These are phyloP conservation scores for Ammodytes dubius DNA, from an alignment of 2,113 vertebrate genomes.

Conservation along the genomic window DNA sequence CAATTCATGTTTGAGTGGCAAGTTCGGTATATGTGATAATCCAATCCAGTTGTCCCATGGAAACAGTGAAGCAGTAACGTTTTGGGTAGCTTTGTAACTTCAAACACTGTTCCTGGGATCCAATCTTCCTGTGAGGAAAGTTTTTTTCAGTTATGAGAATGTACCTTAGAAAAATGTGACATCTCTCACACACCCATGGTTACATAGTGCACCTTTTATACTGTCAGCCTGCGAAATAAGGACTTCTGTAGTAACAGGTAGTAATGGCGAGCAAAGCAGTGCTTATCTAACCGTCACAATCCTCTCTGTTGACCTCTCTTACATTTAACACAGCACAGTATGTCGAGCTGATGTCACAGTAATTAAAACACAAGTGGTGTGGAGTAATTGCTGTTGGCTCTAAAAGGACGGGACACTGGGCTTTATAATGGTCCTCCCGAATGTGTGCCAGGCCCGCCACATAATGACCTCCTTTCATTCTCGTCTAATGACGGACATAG, in stretches of 20 bases:
- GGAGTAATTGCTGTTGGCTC: slow-evolving; percentile 68
- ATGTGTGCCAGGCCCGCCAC: slow-evolving; percentile 61
- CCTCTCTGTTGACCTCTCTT: slow-evolving; percentile 30
- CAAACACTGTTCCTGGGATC: too few relatives aligned
- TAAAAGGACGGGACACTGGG: slow-evolving; percentile 35
- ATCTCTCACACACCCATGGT: too few relatives aligned
- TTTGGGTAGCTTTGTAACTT: too few relatives aligned
- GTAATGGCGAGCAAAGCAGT: slow-evolving; percentile 1
- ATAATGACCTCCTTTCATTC: slow-evolving; percentile 78
- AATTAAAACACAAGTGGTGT: slow-evolving; percentile 71
- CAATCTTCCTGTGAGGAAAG: too few relatives aligned
- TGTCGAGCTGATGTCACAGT: slow-evolving; percentile 65
- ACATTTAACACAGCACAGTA: slow-evolving; percentile 39
- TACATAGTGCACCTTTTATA: neutral
- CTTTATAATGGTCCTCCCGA: slow-evolving; percentile 59
- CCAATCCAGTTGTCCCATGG: too few relatives aligned
- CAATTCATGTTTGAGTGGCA: too few relatives aligned
- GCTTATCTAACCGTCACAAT: slow-evolving; percentile 6
- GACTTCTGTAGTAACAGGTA: neutral
- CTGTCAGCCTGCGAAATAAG: neutral
- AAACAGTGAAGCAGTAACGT: too few relatives aligned
- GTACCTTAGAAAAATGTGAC: too few relatives aligned
- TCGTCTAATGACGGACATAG: slow-evolving; percentile 58
- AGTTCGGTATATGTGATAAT: too few relatives aligned
- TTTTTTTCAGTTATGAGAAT: too few relatives aligned